Percentiles rank a stretch among this genome's conserved stretches.
These are phyloP conservation scores for Apodemus sylvaticus DNA, from an alignment of 2,113 vertebrate species.

Conservation along the genomic window DNA sequence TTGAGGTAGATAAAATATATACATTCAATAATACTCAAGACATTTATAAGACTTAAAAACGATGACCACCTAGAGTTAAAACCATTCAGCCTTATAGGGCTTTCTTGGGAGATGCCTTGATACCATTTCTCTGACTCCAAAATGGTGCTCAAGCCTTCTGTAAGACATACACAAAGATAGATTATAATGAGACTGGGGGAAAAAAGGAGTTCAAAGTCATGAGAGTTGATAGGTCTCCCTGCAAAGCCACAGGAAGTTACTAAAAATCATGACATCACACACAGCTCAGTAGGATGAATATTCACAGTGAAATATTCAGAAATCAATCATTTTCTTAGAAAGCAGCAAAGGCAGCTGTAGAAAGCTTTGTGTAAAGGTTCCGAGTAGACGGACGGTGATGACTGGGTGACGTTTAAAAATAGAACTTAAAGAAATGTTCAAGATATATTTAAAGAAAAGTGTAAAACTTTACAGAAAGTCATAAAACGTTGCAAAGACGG, in stretches of 20 bases:
- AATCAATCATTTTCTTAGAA: background rate
- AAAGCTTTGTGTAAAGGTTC: background rate
- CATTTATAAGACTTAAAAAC: background rate
- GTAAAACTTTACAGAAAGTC: constrained; percentile 3
- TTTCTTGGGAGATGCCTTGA: background rate
- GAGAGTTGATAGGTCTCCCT: background rate
- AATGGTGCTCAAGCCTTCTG: background rate
- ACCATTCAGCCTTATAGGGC: background rate
- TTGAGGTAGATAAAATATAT: background rate
- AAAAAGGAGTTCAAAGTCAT: background rate
- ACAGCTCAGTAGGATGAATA: background rate
- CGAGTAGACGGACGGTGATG: background rate
- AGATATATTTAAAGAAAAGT: constrained; percentile 24
- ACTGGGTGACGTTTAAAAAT: background rate
- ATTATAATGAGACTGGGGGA: background rate
- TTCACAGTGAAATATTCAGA: background rate
- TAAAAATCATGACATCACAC: background rate
- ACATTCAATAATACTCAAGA: background rate
- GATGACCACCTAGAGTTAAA: background rate
- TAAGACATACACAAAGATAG: background rate
- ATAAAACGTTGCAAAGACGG: background rate
- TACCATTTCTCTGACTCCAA: background rate
- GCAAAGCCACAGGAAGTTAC: background rate
- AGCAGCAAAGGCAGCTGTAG: background rate
- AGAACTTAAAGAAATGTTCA: constrained; percentile 22